Evolutionary conservation across 1,140 invertebrate species (phyloP).

Genomic region (Apis dorsata): DNA sequence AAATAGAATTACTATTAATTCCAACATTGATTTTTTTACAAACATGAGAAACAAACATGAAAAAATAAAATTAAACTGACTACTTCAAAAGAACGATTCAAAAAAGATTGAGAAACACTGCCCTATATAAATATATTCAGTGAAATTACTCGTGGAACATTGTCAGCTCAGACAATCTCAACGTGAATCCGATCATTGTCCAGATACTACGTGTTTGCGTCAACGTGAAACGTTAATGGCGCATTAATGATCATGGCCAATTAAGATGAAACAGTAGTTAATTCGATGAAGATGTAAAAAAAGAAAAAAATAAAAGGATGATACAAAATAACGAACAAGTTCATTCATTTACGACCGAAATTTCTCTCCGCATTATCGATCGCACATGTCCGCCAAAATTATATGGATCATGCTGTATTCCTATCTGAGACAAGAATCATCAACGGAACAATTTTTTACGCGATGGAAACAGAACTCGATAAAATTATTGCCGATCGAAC

Average conservation of each 20-base stretch:
- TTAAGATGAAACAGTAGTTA: conserved; percentile 9
- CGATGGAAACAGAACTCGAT: background rate
- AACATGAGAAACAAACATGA: no score
- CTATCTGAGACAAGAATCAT: conserved; percentile 14
- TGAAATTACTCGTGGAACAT: no score
- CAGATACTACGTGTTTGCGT: background rate
- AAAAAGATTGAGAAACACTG: no score
- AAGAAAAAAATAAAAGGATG: background rate
- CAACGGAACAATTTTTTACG: background rate
- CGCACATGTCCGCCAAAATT: conserved; percentile 18
- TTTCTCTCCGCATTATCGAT: conserved; percentile 16
- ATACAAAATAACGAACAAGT: background rate
- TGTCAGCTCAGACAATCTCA: background rate
- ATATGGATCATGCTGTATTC: background rate
- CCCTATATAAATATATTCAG: no score
- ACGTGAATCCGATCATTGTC: background rate
- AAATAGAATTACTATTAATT: no score
- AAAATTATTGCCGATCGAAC: conserved; percentile 10
- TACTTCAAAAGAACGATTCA: no score
- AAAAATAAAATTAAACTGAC: no score
- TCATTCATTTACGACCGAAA: conserved; percentile 17
- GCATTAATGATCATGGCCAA: conserved; percentile 20
- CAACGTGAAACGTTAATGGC: conserved; percentile 27
- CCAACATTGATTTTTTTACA: no score
- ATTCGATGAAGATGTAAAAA: background rate